Conservation (phyloP, 2,888 invertebrate species). For the Torymus texanus region DNA sequence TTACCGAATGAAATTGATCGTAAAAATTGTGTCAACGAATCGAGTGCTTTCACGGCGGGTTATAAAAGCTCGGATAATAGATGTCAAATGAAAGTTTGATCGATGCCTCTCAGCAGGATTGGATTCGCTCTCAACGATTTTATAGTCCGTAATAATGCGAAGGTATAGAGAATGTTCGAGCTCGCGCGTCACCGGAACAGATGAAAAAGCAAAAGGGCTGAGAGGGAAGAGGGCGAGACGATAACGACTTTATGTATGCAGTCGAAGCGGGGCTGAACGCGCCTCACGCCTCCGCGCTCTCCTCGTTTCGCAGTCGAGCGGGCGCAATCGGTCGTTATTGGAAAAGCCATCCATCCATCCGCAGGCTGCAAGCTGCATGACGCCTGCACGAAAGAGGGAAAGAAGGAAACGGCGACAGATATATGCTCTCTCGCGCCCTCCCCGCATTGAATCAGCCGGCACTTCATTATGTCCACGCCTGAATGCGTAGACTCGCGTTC, state of each 20-base stretch:
- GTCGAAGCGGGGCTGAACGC: slow-evolving; percentile 55
- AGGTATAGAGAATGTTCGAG: background rate
- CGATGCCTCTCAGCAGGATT: slow-evolving; percentile 20
- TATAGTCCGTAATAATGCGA: slow-evolving; percentile 28
- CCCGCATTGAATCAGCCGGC: slow-evolving; percentile 66
- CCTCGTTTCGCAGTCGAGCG: slow-evolving; percentile 58
- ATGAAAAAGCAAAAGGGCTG: background rate
- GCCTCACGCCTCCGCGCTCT: slow-evolving; percentile 17
- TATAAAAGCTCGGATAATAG: slow-evolving; percentile 18
- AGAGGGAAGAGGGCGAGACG: slow-evolving; percentile 6
- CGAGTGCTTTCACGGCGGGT: background rate
- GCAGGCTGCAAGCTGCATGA: slow-evolving; percentile 39
- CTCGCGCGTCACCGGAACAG: background rate
- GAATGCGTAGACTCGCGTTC: slow-evolving; percentile 68
- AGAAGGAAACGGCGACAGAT: slow-evolving; percentile 28
- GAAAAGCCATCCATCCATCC: slow-evolving; percentile 39
- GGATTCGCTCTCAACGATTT: slow-evolving; percentile 51
- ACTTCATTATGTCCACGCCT: slow-evolving; percentile 70
- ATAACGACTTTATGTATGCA: slow-evolving; percentile 46
- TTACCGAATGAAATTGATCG: too few relatives aligned
- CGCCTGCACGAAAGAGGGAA: background rate
- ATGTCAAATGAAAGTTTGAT: slow-evolving; percentile 43
- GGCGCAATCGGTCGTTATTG: slow-evolving; percentile 64
- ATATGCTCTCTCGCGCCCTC: slow-evolving; percentile 55
- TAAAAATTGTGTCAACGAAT: background rate